Conservation (phyloP, 2,888 invertebrate genomes). For the Seira ritae region DNA sequence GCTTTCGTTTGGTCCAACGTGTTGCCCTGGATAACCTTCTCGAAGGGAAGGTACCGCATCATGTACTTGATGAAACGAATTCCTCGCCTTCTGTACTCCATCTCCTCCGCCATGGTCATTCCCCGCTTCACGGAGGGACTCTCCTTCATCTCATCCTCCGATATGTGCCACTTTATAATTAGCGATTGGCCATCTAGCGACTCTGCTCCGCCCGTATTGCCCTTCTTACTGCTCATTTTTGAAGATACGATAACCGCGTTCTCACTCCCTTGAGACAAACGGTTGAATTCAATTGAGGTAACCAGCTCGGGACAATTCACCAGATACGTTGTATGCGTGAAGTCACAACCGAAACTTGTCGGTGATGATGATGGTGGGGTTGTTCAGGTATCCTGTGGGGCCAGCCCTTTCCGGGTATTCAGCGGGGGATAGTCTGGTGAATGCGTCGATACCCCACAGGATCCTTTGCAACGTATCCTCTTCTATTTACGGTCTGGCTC, state of each 20-base stretch:
- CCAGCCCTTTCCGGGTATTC: constrained; percentile 42
- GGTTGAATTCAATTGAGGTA: too few relatives aligned
- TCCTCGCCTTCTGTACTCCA: constrained; percentile 53
- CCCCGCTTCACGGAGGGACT: constrained; percentile 63
- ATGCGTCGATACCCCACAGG: constrained; percentile 41
- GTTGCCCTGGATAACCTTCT: constrained; percentile 47
- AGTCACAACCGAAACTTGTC: too few relatives aligned
- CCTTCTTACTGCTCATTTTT: constrained; percentile 35
- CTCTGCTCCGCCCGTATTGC: neutral
- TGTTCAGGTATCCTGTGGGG: constrained; percentile 54
- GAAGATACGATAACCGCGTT: neutral
- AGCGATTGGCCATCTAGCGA: constrained; percentile 23
- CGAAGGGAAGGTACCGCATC: constrained; percentile 43
- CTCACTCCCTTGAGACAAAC: too few relatives aligned
- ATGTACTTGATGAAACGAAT: constrained; percentile 62
- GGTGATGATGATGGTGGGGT: too few relatives aligned
- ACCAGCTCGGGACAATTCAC: too few relatives aligned
- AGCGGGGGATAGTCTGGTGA: constrained; percentile 41
- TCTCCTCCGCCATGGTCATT: constrained; percentile 57
- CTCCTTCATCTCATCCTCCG: constrained; percentile 42
- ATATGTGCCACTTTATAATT: constrained; percentile 45
- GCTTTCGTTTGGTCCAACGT: constrained; percentile 49
- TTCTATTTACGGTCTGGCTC: neutral
- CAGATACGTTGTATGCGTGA: too few relatives aligned
- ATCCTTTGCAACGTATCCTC: constrained; percentile 26